Evolutionary conservation across 92 coral and sea anemone genomes (phyloP).

Genomic region (Actinernus sp.): DNA sequence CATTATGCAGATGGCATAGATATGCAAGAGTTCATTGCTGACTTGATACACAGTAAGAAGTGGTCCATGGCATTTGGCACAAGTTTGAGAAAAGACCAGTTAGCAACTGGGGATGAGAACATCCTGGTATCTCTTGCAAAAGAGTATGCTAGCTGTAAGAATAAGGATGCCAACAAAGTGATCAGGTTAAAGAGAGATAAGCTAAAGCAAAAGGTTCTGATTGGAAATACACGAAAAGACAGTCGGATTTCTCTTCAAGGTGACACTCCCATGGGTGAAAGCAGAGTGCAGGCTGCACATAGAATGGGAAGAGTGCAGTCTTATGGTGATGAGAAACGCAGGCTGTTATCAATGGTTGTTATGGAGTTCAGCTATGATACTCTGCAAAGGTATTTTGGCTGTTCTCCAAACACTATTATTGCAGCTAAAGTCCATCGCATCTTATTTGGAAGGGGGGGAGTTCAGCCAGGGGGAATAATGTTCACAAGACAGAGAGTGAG

Average conservation of each 20-base stretch:
- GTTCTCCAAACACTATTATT: not conserved
- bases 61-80: no score
- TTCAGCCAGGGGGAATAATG: not conserved
- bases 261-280: not conserved
- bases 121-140: conserved; percentile 3
- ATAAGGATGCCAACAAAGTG: not conserved
- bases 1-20: no score
- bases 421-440: conserved; percentile 11
- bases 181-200: not conserved
- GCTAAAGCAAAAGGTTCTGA: not conserved
- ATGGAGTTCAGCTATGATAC: not conserved
- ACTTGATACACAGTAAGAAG: no score
- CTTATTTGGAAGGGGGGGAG: conserved; percentile 18
- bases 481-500: conserved; percentile 31
- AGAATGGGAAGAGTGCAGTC: not conserved
- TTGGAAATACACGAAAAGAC: conserved; percentile 1
- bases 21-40: no score
- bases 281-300: not conserved
- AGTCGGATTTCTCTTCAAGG: not conserved
- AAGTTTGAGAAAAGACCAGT: no score
- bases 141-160: not conserved
- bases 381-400: not conserved
- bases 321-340: conserved; percentile 8
- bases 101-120: conserved; percentile 5
- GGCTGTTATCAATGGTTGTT: conserved; percentile 1